phyloP scores from a whole-genome alignment of 2,888 invertebrate genomes.

The Mycogona germanica region DNA sequence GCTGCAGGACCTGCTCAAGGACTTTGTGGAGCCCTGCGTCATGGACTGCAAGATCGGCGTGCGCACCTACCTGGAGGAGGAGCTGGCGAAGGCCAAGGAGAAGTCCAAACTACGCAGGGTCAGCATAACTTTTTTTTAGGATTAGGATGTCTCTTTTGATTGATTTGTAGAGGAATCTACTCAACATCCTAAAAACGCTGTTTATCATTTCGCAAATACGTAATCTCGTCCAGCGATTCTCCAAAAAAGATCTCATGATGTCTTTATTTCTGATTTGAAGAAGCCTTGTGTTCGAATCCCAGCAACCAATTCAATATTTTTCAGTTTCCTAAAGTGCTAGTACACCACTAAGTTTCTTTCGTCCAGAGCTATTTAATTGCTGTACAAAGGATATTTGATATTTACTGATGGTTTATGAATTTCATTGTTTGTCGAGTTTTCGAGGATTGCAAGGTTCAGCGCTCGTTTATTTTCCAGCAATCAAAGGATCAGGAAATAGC shows the following conservation, averaged over 20 bases:
- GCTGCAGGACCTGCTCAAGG: slow-evolving; percentile 80
- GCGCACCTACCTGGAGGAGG: slow-evolving; percentile 87
- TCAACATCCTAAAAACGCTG: not conserved
- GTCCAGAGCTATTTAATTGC: too few relatives aligned
- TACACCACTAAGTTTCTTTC: too few relatives aligned
- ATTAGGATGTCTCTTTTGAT: not conserved
- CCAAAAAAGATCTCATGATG: too few relatives aligned
- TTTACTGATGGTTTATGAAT: not conserved
- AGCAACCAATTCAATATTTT: too few relatives aligned
- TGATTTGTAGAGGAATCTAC: not conserved
- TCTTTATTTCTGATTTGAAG: too few relatives aligned
- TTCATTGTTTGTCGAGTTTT: not conserved
- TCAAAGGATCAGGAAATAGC: too few relatives aligned
- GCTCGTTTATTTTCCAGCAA: too few relatives aligned
- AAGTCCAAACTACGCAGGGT: slow-evolving; percentile 68
- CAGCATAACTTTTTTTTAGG: slow-evolving; percentile 27
- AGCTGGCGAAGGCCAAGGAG: slow-evolving; percentile 86
- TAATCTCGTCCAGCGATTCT: not conserved
- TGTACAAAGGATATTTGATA: not conserved
- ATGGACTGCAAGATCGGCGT: slow-evolving; percentile 97
- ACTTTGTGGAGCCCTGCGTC: slow-evolving; percentile 83
- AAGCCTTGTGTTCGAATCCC: too few relatives aligned
- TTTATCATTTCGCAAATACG: too few relatives aligned
- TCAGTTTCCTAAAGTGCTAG: too few relatives aligned
- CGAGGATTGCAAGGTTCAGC: too few relatives aligned